A percentile compares a stretch with the other conserved stretches of the same genome.
These are phyloP conservation scores for Antheraea mylitta DNA, from an alignment of 1,140 invertebrate genomes.

Conservation along the genomic window DNA sequence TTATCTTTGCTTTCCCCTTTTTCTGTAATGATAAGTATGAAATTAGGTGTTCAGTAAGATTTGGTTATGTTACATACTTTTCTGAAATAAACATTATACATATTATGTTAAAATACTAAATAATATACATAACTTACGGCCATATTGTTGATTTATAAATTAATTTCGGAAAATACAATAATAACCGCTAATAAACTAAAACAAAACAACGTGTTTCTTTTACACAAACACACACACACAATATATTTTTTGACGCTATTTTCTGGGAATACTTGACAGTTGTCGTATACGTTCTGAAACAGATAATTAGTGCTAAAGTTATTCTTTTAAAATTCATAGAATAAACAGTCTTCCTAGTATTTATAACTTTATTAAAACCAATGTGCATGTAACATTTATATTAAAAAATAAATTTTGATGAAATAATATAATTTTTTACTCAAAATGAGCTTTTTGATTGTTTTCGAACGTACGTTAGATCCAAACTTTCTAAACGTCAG, in stretches of 20 bases:
- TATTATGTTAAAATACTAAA: not conserved
- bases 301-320: too few relatives aligned
- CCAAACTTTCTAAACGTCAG: constrained; percentile 74
- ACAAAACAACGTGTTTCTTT: constrained; percentile 30
- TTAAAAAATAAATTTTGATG: too few relatives aligned
- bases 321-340: too few relatives aligned
- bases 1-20: constrained; percentile 79
- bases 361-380: too few relatives aligned
- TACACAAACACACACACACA: too few relatives aligned
- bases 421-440: not conserved
- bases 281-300: not conserved
- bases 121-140: constrained; percentile 44
- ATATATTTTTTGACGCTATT: too few relatives aligned
- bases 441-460: constrained; percentile 16
- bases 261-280: constrained; percentile 11
- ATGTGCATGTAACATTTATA: too few relatives aligned
- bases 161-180: not conserved
- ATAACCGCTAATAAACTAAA: not conserved
- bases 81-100: too few relatives aligned
- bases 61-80: constrained; percentile 8
- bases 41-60: too few relatives aligned
- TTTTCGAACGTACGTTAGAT: constrained; percentile 41
- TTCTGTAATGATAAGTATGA: constrained; percentile 52
- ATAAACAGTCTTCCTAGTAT: constrained; percentile 26
- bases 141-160: constrained; percentile 31